phyloP scores from a whole-genome alignment of 1,140 invertebrate genomes.

The Sycobia sp. region DNA sequence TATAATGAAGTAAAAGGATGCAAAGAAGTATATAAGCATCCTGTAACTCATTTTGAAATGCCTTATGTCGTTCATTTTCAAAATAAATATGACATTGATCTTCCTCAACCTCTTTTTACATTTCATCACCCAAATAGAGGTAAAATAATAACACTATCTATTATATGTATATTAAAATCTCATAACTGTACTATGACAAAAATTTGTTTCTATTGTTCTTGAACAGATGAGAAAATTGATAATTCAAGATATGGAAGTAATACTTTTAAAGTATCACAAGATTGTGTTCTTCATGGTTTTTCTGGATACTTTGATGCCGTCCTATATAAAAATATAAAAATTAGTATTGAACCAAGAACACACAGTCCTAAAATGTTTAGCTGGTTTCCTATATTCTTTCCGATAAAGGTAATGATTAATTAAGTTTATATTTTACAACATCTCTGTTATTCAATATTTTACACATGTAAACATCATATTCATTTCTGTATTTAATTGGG shows the following conservation, averaged over 20 bases:
- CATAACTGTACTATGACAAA: background rate
- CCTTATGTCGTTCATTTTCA: conserved; percentile 93
- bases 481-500: too few relatives aligned
- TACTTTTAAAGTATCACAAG: conserved; percentile 73
- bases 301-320: conserved; percentile 92
- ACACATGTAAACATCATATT: too few relatives aligned
- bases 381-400: conserved; percentile 97
- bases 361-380: conserved; percentile 92
- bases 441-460: too few relatives aligned
- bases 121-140: conserved; percentile 86
- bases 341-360: conserved; percentile 89
- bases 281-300: conserved; percentile 89
- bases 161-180: background rate
- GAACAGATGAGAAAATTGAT: conserved; percentile 63
- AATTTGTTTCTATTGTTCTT: conserved; percentile 20
- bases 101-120: conserved; percentile 80
- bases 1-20: conserved; percentile 72
- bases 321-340: conserved; percentile 81
- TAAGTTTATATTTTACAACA: too few relatives aligned
- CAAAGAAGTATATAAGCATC: conserved; percentile 67
- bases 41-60: conserved; percentile 76
- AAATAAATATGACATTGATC: conserved; percentile 84
- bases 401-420: conserved; percentile 71
- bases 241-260: conserved; percentile 78
- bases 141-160: conserved; percentile 39